Percentiles rank a stretch among this genome's conserved stretches.
Conservation (phyloP, 2,888 invertebrate species). For the Willowsia nigromaculata region DNA sequence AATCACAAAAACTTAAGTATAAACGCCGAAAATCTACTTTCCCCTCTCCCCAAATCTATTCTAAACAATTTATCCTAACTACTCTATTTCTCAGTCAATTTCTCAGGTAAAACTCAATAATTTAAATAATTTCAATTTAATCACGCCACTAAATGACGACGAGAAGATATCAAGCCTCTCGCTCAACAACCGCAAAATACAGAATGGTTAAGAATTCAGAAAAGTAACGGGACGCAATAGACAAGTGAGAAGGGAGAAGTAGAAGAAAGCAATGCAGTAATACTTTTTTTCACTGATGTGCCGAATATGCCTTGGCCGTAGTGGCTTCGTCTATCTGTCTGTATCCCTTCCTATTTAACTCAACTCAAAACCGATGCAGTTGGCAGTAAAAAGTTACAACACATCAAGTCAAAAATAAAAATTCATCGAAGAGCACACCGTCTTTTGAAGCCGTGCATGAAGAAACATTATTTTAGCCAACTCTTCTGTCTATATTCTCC, state of each 20-base stretch:
- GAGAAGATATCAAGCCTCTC: constrained; percentile 36
- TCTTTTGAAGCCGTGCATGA: not conserved
- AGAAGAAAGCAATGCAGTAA: not conserved
- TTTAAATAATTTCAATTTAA: not conserved
- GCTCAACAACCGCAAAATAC: constrained; percentile 51
- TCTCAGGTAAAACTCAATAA: not conserved
- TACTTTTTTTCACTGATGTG: not conserved
- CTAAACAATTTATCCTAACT: not conserved
- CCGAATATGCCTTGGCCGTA: too few species aligned
- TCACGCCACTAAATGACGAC: not conserved
- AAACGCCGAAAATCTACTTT: not conserved
- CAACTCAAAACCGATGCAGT: not conserved
- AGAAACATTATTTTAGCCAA: too few species aligned
- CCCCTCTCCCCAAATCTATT: not conserved
- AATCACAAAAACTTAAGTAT: too few species aligned
- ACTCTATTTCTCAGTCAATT: not conserved
- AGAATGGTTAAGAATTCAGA: constrained; percentile 46
- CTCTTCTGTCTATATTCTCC: too few species aligned
- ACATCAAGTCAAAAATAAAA: constrained; percentile 33
- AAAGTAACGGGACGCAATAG: constrained; percentile 57
- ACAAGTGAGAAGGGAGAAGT: not conserved
- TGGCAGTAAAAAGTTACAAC: constrained; percentile 55
- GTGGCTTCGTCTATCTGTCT: not conserved
- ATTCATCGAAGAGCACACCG: not conserved
- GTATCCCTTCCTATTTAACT: not conserved